Conservation (phyloP, 1,140 invertebrate genomes). For the Cyrtorhinus lividipennis region DNA sequence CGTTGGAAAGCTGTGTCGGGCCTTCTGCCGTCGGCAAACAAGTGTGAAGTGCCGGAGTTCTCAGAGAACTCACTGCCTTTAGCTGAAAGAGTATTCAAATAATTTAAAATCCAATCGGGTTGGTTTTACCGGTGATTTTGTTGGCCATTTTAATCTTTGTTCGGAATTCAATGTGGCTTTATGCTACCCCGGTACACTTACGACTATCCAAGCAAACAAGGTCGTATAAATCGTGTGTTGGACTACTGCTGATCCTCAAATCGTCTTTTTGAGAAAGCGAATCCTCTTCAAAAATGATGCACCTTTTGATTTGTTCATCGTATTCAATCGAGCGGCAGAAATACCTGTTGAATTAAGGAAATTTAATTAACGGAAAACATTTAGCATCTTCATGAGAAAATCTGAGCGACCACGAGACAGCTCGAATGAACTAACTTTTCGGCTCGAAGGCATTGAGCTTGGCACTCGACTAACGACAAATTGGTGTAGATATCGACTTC, state of each 20-base stretch:
- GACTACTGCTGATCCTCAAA: conserved; percentile 60
- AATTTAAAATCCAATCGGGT: too few relatives aligned
- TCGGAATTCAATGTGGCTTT: too few relatives aligned
- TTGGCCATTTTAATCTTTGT: too few relatives aligned
- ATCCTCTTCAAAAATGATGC: conserved; percentile 76
- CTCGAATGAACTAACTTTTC: too few relatives aligned
- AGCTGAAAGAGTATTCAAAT: conserved; percentile 23
- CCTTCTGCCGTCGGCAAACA: conserved; percentile 59
- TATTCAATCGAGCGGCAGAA: conserved; percentile 82
- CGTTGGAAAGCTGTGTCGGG: conserved; percentile 79
- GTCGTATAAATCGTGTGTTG: conserved; percentile 70
- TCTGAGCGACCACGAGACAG: too few relatives aligned
- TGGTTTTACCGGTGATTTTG: too few relatives aligned
- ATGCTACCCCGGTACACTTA: too few relatives aligned
- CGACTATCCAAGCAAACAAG: conserved; percentile 71
- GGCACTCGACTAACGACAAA: conserved; percentile 69
- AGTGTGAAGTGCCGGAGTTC: conserved; percentile 61
- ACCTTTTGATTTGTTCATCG: conserved; percentile 67
- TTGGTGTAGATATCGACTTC: conserved; percentile 74
- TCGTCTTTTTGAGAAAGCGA: conserved; percentile 73
- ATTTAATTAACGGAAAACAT: background rate
- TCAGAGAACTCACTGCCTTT: conserved; percentile 59
- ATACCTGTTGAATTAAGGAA: too few relatives aligned
- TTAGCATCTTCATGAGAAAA: background rate
- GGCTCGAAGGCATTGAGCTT: conserved; percentile 57